A percentile compares a stretch with the other conserved stretches of the same genome.
These are phyloP conservation scores for Sorex maritimensis DNA, from an alignment of 2,797 vertebrate species.

Conservation along the genomic window DNA sequence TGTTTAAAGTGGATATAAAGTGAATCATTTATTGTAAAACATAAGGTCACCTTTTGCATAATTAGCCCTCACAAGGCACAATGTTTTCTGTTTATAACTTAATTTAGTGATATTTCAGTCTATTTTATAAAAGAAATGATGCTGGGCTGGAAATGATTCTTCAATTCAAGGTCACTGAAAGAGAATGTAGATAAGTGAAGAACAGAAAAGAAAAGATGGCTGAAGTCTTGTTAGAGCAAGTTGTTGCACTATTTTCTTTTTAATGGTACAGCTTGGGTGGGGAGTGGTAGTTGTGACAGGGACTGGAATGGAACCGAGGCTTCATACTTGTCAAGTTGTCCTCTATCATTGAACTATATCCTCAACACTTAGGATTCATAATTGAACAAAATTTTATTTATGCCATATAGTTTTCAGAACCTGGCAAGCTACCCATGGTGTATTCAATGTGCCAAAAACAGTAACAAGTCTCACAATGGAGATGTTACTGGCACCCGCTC, in stretches of 20 bases:
- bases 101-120: neutral
- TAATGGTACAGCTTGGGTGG: no score
- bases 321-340: no score
- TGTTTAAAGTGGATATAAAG: neutral
- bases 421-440: no score
- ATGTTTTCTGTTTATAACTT: neutral
- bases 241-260: neutral
- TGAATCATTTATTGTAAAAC: neutral
- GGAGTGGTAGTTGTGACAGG: no score
- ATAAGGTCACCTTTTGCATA: neutral
- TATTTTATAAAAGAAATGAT: neutral
- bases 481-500: no score
- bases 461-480: no score
- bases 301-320: no score
- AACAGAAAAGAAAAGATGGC: neutral
- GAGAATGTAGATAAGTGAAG: neutral
- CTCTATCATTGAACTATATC: no score
- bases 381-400: slow-evolving; percentile 3
- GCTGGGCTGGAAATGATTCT: neutral
- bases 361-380: neutral
- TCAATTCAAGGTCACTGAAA: neutral
- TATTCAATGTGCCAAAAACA: no score
- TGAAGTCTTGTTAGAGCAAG: neutral
- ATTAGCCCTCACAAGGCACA: neutral
- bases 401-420: neutral